These are phyloP conservation scores for Vulpes lagopus DNA, from an alignment of 2,113 vertebrate species.

Conservation along the genomic window DNA sequence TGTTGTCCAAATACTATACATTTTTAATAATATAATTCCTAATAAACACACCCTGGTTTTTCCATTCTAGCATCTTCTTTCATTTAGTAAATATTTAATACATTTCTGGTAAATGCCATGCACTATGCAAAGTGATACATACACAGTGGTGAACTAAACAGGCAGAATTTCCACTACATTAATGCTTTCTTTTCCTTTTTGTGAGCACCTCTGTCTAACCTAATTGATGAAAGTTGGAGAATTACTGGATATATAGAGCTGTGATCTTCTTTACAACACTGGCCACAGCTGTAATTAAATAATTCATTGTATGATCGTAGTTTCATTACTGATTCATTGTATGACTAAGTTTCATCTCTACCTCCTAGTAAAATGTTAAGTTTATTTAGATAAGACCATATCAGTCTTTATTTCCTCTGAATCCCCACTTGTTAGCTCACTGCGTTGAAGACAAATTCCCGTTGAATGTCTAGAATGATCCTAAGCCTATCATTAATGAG, in stretches of 20 bases:
- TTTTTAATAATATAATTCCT: slow-evolving; percentile 69
- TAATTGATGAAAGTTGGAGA: slow-evolving; percentile 1
- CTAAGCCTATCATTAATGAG: not conserved
- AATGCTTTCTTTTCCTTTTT: not conserved
- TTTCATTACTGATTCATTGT: slow-evolving; percentile 13
- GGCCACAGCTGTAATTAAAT: not conserved
- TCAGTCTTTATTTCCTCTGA: slow-evolving; percentile 7
- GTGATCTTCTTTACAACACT: not conserved
- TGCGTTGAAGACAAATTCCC: not conserved
- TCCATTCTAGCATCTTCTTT: slow-evolving; percentile 56
- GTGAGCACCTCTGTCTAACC: not conserved
- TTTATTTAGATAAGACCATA: not conserved
- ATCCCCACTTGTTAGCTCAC: not conserved
- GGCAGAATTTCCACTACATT: not conserved
- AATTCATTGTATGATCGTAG: slow-evolving; percentile 48
- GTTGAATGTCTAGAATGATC: not conserved
- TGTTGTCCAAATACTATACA: slow-evolving; percentile 49
- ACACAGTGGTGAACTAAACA: not conserved
- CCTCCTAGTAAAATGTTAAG: not conserved
- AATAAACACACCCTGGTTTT: slow-evolving; percentile 57
- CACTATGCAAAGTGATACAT: not conserved
- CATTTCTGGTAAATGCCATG: slow-evolving; percentile 46
- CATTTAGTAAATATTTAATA: slow-evolving; percentile 72
- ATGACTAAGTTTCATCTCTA: slow-evolving; percentile 47
- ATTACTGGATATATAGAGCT: not conserved